Percentiles rank a stretch among this genome's conserved stretches.
Conservation (phyloP, 2,113 vertebrate species). For the Pomatorhinus ruficollis region DNA sequence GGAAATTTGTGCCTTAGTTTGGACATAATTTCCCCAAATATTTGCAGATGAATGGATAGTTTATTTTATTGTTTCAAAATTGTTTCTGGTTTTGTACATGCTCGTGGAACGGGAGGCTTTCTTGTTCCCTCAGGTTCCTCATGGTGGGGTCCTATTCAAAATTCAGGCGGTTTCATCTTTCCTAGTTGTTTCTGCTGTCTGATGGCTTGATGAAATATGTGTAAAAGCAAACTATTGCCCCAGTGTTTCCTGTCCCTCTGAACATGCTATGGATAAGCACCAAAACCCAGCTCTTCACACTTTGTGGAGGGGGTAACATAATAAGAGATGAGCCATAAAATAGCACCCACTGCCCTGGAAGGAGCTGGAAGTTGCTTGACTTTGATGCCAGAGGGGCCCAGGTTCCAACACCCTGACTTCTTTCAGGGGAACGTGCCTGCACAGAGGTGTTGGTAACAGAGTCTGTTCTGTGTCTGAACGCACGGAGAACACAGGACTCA, state of each 20-base stretch:
- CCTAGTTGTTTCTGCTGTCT: background rate
- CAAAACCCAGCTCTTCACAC: background rate
- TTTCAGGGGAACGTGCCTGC: background rate
- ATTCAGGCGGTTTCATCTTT: background rate
- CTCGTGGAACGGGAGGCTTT: background rate
- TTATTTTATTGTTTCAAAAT: background rate
- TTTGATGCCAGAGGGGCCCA: background rate
- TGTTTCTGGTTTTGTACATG: background rate
- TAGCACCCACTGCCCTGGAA: background rate
- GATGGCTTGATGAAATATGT: background rate
- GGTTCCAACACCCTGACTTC: background rate
- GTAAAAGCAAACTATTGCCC: background rate
- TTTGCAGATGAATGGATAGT: background rate
- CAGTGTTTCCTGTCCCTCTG: background rate
- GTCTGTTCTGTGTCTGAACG: background rate
- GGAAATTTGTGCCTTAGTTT: background rate
- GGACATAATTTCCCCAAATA: background rate
- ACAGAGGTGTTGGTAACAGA: background rate
- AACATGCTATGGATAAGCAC: fast-evolving
- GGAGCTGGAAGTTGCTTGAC: background rate
- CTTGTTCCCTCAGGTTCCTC: background rate
- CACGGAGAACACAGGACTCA: background rate
- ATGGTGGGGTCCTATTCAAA: background rate
- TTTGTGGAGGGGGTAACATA: fast-evolving
- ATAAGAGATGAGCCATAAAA: background rate